Base-by-base conservation (phyloP, 1,140 invertebrate genomes). In the Tetragnatha versicolor region DNA sequence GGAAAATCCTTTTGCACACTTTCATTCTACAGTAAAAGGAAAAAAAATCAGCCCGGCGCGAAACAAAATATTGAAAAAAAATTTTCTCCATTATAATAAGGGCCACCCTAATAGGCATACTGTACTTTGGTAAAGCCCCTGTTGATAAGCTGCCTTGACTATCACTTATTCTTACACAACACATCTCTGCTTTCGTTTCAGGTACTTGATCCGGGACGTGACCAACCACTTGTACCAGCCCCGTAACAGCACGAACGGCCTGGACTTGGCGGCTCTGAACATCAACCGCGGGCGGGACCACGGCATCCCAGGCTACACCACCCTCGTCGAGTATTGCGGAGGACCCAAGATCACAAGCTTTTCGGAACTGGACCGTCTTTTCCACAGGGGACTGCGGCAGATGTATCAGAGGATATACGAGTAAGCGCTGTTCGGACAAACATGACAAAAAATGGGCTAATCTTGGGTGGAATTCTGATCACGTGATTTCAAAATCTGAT, bases 161-260 rank as follows among this genome's bases (percentile, higher is more conserved):
- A n/a, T n/a, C n/a, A n/a, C n/a, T n/a, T n/a, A n/a, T n/a, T n/a
- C n/a, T n/a, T n/a, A n/a, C n/a, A n/a, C n/a, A n/a, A n/a, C n/a
- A n/a, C n/a, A n/a, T 53, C 27, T 53, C n/a, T 25, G 3, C 42
- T 39, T 63, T 49, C 12, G n/a, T 45, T 58, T 3, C 29, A 79
- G 76, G 20, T 47, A 79, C n/a, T 72, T 95, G 97, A 85, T 94
- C 91, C 1, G 94, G n/a, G 95, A 96, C 88, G 93, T 97, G 7
- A 96, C 94, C 0, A 96, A 97, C 86, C 95, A 97, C 86, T 85
- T 98, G 22, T 97, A 83, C 31, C 49, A 82, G 31, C 81, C 68
- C 7, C 80, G 83, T 42, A 81, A 82, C 20, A 80, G 79, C 25
- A 39, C 70, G n/a, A 83, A 61, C 29, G 84, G 84, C 3, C 45